These are phyloP conservation scores for Drosophila subquinaria DNA, from an alignment of 2,888 invertebrate genomes.

Conservation along the genomic window DNA sequence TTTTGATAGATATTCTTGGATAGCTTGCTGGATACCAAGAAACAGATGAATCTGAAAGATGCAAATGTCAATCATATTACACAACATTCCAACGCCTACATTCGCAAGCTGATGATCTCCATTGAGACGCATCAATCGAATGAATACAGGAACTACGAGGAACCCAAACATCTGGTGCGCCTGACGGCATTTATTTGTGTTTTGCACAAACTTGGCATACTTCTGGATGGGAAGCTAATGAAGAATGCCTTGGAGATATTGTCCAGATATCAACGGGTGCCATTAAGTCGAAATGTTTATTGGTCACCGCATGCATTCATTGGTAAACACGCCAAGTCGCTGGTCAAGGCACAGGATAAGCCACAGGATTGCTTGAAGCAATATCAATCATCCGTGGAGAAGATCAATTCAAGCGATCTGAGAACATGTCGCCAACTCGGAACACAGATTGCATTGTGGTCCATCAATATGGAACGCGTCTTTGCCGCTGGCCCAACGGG, in stretches of 20 bases:
- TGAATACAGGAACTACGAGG: conserved; percentile 67
- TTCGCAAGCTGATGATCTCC: conserved; percentile 45
- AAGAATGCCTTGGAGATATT: conserved; percentile 90
- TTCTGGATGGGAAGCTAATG: conserved; percentile 92
- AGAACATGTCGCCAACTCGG: conserved; percentile 87
- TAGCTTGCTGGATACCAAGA: conserved; percentile 57
- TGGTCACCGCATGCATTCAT: conserved; percentile 96
- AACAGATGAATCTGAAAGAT: conserved; percentile 57
- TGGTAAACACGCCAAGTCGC: conserved; percentile 87
- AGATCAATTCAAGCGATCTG: conserved; percentile 41
- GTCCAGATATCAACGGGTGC: conserved; percentile 92
- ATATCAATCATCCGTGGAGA: conserved; percentile 87
- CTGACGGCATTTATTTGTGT: conserved; percentile 90
- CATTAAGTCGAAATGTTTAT: conserved; percentile 91
- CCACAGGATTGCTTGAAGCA: conserved; percentile 84
- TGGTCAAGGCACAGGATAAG: conserved; percentile 86
- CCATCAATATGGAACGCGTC: conserved; percentile 87
- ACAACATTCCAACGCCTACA: conserved; percentile 63
- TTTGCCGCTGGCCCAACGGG: conserved; percentile 86
- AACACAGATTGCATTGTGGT: conserved; percentile 87
- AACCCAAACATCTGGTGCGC: conserved; percentile 87
- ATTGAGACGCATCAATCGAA: conserved; percentile 50
- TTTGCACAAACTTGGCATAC: conserved; percentile 90
- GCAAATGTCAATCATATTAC: conserved; percentile 51
- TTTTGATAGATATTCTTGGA: conserved; percentile 51